Evolutionary conservation across 2,888 invertebrate genomes (phyloP), one percentile per base, ranked within the genome.

Genomic region (Syrphus vitripennis): DNA sequence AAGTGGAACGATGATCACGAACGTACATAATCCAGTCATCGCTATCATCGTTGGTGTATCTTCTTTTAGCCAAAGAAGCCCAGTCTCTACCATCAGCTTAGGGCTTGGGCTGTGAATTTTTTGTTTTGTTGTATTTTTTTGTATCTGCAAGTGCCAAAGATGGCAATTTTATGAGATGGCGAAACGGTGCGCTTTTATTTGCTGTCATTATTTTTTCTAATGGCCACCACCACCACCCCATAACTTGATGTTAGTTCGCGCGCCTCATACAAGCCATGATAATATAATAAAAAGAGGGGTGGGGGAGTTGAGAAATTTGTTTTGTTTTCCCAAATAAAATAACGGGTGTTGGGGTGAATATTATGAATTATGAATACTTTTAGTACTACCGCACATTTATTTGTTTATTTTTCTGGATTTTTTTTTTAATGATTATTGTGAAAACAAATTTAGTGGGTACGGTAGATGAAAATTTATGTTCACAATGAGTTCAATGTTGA

Each of bases 201-300:
- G 67, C 84, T 84, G 84, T 84, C 76, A 84, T 84, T 84, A 84
- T 80, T 84, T 84, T 80, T 45, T 71, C 67, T 82, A 86, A 86
- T 82, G 81, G 81, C 69, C 63, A 63, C 77, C 61, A 55, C 77
- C 72, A 24, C 16, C 53, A 0, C 4, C 24, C 12, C 31, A 4
- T 4, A 1, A 19, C 31, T 70, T 63, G 45, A 65, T 59, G 59
- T 77, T 77, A 63, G 71, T 81, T 70, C 63, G 37, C 63, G 37
- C 69, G 77, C 81, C 81, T 69, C 69, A 77, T 81, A 19, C 67
- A 74, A 45, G 67, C 81, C 76, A 67, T 76, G 26, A 59, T 61
- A 61, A 57, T 74, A 59, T 4, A 16, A 31, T 16, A 9, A 16
- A 9, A 1, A 14, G 0, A 21, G 1, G 3, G 48, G 14, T 12